Percentiles rank a stretch among this genome's conserved stretches.
These are phyloP conservation scores for Ophioninae sp. DNA, from an alignment of 2,888 invertebrate genomes.

Conservation along the genomic window DNA sequence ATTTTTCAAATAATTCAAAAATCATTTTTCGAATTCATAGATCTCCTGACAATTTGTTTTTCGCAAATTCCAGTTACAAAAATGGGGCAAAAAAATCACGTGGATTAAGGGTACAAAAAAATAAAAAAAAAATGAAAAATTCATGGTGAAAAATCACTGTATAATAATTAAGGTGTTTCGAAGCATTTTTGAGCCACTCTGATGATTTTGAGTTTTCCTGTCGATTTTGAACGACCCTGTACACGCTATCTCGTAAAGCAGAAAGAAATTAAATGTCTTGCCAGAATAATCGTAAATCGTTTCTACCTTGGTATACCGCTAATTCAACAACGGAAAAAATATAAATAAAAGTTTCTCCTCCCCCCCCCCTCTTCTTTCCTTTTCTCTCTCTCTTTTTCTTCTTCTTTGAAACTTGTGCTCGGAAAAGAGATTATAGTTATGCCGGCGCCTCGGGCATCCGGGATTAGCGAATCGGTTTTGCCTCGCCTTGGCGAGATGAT, in stretches of 20 bases:
- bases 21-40: no score
- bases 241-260: neutral
- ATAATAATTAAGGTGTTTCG: no score
- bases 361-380: neutral
- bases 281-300: constrained; percentile 27
- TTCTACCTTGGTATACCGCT: constrained; percentile 7
- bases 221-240: neutral
- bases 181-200: no score
- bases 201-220: neutral
- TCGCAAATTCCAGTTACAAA: no score
- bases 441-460: constrained; percentile 50
- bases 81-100: no score
- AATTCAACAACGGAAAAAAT: constrained; percentile 11
- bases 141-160: no score
- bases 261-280: constrained; percentile 12
- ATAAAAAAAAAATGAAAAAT: no score
- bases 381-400: neutral
- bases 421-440: constrained; percentile 27
- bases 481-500: constrained; percentile 22
- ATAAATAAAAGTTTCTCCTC: neutral
- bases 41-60: no score
- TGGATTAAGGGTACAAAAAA: no score
- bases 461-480: constrained; percentile 49
- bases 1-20: no score
- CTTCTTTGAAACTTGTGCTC: neutral